These are phyloP conservation scores for Cremastobaeus sp. DNA, from an alignment of 2,888 invertebrate genomes.

Conservation along the genomic window DNA sequence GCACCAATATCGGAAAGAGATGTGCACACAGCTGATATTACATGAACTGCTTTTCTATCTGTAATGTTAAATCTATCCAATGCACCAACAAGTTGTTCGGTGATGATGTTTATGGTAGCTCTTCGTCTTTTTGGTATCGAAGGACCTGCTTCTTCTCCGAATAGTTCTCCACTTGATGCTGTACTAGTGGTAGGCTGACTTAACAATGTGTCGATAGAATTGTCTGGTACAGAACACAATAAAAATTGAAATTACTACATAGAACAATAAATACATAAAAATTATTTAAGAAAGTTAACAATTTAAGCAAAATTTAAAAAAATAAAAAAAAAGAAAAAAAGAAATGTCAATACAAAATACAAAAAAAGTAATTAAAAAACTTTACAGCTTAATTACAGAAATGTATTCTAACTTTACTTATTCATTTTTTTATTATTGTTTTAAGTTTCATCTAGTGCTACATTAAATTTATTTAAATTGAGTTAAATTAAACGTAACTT, in stretches of 20 bases:
- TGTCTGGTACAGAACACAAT: conserved; percentile 1
- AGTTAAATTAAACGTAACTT: neutral
- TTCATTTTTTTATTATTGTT: too few species aligned
- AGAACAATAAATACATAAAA: neutral
- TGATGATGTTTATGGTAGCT: conserved; percentile 25
- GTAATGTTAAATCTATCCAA: conserved; percentile 35
- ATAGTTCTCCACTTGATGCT: conserved; percentile 31
- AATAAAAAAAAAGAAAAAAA: too few species aligned
- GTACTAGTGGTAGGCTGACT: conserved; percentile 12
- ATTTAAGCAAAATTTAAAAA: too few species aligned
- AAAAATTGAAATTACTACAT: neutral
- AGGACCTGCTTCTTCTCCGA: conserved; percentile 20
- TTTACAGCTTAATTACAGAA: too few species aligned
- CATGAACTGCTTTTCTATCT: conserved; percentile 30
- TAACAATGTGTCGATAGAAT: conserved; percentile 13
- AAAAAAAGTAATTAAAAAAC: too few species aligned
- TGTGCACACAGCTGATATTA: conserved; percentile 27
- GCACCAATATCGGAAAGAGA: conserved; percentile 12
- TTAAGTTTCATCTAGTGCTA: conserved; percentile 21
- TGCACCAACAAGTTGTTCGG: conserved; percentile 14
- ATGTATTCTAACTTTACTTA: too few species aligned
- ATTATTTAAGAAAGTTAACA: neutral
- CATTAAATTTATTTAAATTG: neutral
- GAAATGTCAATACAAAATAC: too few species aligned
- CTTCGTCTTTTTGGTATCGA: conserved; percentile 21